Percentiles rank a stretch among this genome's conserved stretches.
Evolutionary conservation across 2,113 vertebrate genomes (phyloP).

Genomic region (Pelobates fuscus): DNA sequence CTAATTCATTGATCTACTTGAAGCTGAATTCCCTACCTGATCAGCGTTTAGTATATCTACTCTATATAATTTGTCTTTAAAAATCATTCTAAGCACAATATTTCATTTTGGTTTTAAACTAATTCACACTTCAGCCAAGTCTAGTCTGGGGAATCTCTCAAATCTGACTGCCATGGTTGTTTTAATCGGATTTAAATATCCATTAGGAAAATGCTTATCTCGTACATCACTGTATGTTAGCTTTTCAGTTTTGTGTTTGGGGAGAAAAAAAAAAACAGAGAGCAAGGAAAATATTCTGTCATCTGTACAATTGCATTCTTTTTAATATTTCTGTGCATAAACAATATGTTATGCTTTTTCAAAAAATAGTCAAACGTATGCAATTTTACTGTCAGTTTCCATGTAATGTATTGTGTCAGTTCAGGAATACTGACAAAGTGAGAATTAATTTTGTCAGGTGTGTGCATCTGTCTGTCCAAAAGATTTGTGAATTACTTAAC

Average conservation of each 20-base stretch:
- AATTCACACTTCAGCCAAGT: not conserved
- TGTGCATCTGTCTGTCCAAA: slow-evolving; percentile 23
- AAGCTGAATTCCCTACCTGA: too few relatives aligned
- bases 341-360: not conserved
- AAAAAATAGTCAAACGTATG: slow-evolving; percentile 15
- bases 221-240: slow-evolving; percentile 11
- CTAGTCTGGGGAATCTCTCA: not conserved
- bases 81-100: too few relatives aligned
- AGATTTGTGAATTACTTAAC: slow-evolving; percentile 49
- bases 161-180: not conserved
- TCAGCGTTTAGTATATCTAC: too few relatives aligned
- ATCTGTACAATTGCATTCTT: slow-evolving; percentile 13
- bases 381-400: slow-evolving; percentile 35
- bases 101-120: too few relatives aligned
- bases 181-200: not conserved
- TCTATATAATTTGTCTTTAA: too few relatives aligned
- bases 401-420: slow-evolving; percentile 23
- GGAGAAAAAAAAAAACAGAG: slow-evolving; percentile 40
- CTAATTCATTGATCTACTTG: too few relatives aligned
- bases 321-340: slow-evolving; percentile 2
- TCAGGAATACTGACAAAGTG: slow-evolving; percentile 40
- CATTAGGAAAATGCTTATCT: not conserved
- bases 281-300: slow-evolving; percentile 19
- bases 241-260: slow-evolving; percentile 9
- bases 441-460: slow-evolving; percentile 53